These are phyloP conservation scores for Tipula vernalis DNA, from an alignment of 2,888 invertebrate species.

Conservation along the genomic window DNA sequence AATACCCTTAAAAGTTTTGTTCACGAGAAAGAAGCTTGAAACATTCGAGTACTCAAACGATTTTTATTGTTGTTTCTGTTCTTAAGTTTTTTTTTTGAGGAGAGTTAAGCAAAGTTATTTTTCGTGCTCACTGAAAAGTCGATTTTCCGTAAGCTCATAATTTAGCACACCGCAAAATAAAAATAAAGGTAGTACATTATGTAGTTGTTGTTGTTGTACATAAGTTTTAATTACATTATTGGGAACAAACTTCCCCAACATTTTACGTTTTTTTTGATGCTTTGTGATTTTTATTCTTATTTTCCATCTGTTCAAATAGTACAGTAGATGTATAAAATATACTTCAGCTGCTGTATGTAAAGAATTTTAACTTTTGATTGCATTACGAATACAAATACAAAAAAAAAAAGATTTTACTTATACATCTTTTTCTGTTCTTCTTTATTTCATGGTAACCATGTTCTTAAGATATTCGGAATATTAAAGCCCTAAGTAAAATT, in stretches of 20 bases:
- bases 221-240: background rate
- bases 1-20: background rate
- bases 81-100: no score
- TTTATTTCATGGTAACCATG: background rate
- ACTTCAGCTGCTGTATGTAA: background rate
- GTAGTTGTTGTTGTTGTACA: background rate
- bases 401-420: background rate
- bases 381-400: background rate
- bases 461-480: background rate
- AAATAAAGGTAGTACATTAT: background rate
- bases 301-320: background rate
- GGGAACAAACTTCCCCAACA: background rate
- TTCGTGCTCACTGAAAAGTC: background rate
- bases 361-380: background rate
- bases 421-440: background rate
- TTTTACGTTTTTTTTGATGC: background rate
- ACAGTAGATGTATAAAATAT: no score
- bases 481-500: background rate
- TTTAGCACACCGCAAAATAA: background rate
- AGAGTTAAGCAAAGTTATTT: no score
- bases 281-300: background rate
- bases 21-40: background rate
- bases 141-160: background rate
- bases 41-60: background rate
- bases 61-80: no score